Evolutionary conservation across 2,113 vertebrate species (phyloP).

Genomic region (Neolamprologus devosi): DNA sequence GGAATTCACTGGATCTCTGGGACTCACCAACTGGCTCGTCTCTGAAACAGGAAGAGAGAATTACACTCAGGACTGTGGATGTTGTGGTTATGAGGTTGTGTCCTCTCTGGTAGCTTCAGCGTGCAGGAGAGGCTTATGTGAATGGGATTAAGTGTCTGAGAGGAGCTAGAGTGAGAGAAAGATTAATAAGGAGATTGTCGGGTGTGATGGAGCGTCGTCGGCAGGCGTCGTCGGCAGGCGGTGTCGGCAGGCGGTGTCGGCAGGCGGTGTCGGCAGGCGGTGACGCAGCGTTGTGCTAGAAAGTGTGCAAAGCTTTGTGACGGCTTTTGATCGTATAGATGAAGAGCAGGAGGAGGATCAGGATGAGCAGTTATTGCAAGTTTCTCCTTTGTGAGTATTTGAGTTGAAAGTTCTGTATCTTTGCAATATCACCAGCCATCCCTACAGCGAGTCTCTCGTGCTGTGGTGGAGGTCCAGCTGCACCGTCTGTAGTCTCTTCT

Average conservation of each 20-base stretch:
- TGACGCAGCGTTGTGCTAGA: neutral
- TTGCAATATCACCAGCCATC: neutral
- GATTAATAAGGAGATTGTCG: neutral
- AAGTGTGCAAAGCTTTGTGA: neutral
- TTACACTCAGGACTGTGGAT: neutral
- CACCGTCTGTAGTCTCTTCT: neutral
- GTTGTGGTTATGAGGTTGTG: neutral
- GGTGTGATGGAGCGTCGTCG: neutral
- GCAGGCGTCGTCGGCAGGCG: neutral
- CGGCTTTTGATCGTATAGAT: neutral
- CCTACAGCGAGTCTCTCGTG: neutral
- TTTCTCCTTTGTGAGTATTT: neutral
- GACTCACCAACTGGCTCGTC: fast-evolving
- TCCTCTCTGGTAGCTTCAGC: fast-evolving
- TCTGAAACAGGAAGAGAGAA: neutral
- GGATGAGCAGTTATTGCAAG: fast-evolving
- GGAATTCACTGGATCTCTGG: neutral
- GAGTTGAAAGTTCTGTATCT: neutral
- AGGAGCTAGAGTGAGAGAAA: neutral
- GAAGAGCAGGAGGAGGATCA: neutral
- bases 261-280: neutral
- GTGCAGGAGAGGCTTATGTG: neutral
- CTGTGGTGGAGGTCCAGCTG: neutral
- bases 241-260: neutral
- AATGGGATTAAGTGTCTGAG: neutral